Conservation (phyloP, 2,888 invertebrate genomes). For the Alentia gelatinosa region DNA sequence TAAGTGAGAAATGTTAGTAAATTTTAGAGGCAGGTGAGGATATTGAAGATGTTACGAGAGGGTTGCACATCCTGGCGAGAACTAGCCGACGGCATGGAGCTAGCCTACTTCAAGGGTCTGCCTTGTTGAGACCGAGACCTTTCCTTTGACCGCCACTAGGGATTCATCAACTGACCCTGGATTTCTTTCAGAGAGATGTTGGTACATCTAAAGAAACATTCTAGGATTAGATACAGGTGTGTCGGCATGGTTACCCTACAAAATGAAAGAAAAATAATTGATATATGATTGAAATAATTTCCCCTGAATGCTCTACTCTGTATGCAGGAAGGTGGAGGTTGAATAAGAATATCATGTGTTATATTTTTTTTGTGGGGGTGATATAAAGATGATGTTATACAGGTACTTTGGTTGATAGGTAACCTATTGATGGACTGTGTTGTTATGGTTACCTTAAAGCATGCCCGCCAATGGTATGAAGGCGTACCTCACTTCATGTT, state of each 20-base stretch:
- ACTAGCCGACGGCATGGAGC: too few relatives aligned
- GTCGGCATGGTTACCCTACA: constrained; percentile 30
- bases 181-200: constrained; percentile 21
- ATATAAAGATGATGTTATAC: too few relatives aligned
- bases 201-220: neutral
- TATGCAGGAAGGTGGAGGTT: neutral
- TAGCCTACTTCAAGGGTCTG: too few relatives aligned
- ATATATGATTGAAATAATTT: too few relatives aligned
- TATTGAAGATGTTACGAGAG: too few relatives aligned
- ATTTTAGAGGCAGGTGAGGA: too few relatives aligned
- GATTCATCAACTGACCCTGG: neutral
- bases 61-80: too few relatives aligned
- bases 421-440: neutral
- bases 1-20: too few relatives aligned
- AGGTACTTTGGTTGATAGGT: neutral
- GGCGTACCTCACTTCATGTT: constrained; percentile 5
- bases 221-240: constrained; percentile 34
- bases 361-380: neutral
- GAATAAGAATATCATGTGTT: too few relatives aligned
- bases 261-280: too few relatives aligned
- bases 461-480: constrained; percentile 23
- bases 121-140: too few relatives aligned
- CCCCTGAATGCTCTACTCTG: neutral
- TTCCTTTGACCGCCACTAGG: too few relatives aligned
- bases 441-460: constrained; percentile 39